Percentiles rank a stretch among this genome's conserved stretches.
Conservation (phyloP, 2,888 invertebrate genomes). For the Lepidochrysops patricia region DNA sequence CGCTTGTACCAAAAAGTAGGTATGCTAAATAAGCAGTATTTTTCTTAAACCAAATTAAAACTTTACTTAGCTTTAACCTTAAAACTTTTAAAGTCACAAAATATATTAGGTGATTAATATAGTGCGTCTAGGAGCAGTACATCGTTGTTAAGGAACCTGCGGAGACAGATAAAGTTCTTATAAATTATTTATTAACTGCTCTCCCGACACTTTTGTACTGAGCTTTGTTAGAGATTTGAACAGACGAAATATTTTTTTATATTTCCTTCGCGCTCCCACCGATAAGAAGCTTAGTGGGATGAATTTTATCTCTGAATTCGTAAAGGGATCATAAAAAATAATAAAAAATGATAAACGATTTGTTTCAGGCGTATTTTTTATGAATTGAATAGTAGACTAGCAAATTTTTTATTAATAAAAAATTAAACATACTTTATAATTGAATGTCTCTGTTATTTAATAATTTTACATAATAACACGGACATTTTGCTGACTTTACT, state of each 20-base stretch:
- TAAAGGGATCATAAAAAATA: slow-evolving; percentile 5
- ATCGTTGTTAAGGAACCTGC: slow-evolving; percentile 33
- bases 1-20: too few species aligned
- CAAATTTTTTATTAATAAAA: too few species aligned
- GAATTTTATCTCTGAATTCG: background rate
- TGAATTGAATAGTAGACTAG: background rate
- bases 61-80: background rate
- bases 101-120: background rate
- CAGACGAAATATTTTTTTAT: slow-evolving; percentile 6
- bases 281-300: slow-evolving; percentile 7
- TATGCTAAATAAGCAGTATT: too few species aligned
- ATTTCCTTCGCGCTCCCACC: slow-evolving; percentile 6
- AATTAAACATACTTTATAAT: too few species aligned
- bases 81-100: background rate
- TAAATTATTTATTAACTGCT: slow-evolving; percentile 54
- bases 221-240: slow-evolving; percentile 28
- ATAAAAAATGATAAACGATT: background rate
- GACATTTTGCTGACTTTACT: too few species aligned
- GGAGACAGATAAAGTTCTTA: slow-evolving; percentile 34
- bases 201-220: slow-evolving; percentile 26
- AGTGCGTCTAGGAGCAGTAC: slow-evolving; percentile 27
- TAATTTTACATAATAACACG: too few species aligned
- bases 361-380: slow-evolving; percentile 1
- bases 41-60: background rate
- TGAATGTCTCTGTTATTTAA: too few species aligned